Evolutionary conservation across 2,888 invertebrate genomes (phyloP), one percentile per base, ranked within the genome.

Genomic region (Microctonus aethiopoides): DNA sequence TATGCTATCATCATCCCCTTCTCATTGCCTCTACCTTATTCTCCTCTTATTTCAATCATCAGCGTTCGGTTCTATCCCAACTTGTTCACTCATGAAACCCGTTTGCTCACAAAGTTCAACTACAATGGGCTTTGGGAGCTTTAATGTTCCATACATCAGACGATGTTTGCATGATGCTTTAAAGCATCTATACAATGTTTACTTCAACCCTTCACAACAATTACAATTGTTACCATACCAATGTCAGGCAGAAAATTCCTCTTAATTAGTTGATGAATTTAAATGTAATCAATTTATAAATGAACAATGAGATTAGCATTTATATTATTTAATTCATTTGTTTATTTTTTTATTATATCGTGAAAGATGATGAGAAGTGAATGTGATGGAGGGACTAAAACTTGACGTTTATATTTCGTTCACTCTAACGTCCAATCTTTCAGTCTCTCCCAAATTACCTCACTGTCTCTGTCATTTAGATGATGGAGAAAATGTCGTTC

Each of bases 381-480:
- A 34, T 11, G 20, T 32, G 54, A 54, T 26, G 29, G n/a, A 32
- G 22, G 22, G 34, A 32, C n/a, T 16, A 16, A 10, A 29, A 20
- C 57, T 57, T 57, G 29, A 16, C 29, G 9, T 16, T 10, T 10
- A 32, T 57, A 16, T 60, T 39, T 60, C 39, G 16, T 20, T 20
- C 9, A 11, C 36, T 60, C 22, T 22, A 60, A 36, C 20, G 46
- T 63, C 52, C 29, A 51, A 51, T 52, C 20, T 24, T 22, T 34
- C 29, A 29, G 26, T 32, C 24, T 22, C 51, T 2, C 26, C 2
- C 26, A 54, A 56, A 56, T 56, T 61, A 61, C 32, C 20, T 32
- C 29, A 29, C 34, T 16, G 52, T 64, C 54, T 32, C 52, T 54
- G 64, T 64, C 64, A 32, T 36, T 64, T 52, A 54, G 32, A 32